Evolutionary conservation across 2,888 invertebrate species (phyloP).

Genomic region (Eumerus sabulonum): DNA sequence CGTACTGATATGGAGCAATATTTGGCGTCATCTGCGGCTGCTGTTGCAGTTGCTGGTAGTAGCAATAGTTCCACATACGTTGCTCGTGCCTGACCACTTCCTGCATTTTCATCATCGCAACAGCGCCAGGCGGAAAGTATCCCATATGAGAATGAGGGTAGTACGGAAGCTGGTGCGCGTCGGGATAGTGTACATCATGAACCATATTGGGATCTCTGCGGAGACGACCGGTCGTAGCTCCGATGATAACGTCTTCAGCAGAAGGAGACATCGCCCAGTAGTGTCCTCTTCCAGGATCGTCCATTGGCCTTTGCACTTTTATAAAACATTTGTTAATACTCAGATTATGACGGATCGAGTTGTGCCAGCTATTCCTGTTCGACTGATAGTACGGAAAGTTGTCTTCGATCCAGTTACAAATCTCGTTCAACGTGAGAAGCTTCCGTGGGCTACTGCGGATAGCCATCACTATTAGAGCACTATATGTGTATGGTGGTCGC

Average conservation of each 20-base stretch:
- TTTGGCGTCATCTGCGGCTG: no score
- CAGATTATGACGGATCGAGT: slow-evolving; percentile 83
- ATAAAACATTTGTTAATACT: slow-evolving; percentile 95
- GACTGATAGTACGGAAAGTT: slow-evolving; percentile 98
- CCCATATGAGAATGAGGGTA: slow-evolving; percentile 68
- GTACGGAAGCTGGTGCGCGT: slow-evolving; percentile 66
- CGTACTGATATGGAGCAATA: no score
- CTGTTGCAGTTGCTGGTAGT: slow-evolving; percentile 11
- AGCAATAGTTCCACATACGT: slow-evolving; percentile 38
- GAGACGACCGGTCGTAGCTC: slow-evolving; percentile 96
- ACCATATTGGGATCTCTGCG: slow-evolving; percentile 82
- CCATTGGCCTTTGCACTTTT: slow-evolving; percentile 95
- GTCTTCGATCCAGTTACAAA: slow-evolving; percentile 98
- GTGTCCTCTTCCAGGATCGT: slow-evolving; percentile 99
- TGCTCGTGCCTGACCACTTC: no score
- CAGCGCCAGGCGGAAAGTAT: slow-evolving; percentile 73
- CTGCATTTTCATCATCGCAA: no score
- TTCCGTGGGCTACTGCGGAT: slow-evolving; percentile 95
- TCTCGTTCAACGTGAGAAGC: slow-evolving; percentile 93
- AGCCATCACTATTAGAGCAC: slow-evolving; percentile 99
- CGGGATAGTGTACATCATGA: slow-evolving; percentile 70
- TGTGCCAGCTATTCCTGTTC: slow-evolving; percentile 99
- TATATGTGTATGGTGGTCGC: slow-evolving; percentile 95
- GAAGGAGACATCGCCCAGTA: slow-evolving; percentile 99
- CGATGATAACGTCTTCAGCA: slow-evolving; percentile 97